Base-by-base conservation (phyloP, 2,888 invertebrate genomes). In the Acholoe squamosa region DNA sequence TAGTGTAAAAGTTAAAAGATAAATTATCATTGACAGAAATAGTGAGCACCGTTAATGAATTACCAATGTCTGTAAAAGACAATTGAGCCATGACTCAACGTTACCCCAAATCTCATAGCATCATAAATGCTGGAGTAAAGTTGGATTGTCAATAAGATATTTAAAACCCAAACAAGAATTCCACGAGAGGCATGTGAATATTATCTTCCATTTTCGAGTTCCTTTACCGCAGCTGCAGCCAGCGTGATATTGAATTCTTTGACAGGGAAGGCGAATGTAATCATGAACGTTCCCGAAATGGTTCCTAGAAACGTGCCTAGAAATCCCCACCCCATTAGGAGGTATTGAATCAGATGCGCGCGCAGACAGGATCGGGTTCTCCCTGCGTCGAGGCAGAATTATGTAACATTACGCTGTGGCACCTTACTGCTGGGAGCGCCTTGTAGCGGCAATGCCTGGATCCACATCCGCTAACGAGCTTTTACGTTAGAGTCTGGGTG, bases 321-420 rank as follows among this genome's bases (percentile, higher is more conserved):
- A 71, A 71, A 71, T 28, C 12, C 71, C 71, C 12, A 0, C 28
- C 31, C 71, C 71, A 71, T 71, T 71, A 71, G 25, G 71, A 25
- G 12, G 71, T 25, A 71, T 71, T 71, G 71, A 71, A 71, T 71
- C 14, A 71, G 71, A 71, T 71, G 71, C 71, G 71, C 25, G 71
- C 71, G 71, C 71, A 71, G 71, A 71, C 71, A 3, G 71, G 71
- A 71, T 71, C 71, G 25, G 31, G 71, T 71, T 71, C 71, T 71
- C 14, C 25, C 14, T 3, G 28, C 25, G 71, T 5, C 71, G 71
- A 1, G 5, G 71, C 71, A 25, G 71, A 25, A 80, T 80, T 80
- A 33, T 14, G 80, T 80, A 80, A 80, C 34, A n/a, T 80, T 80
- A 43, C 80, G n/a, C 16, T 80, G 80, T 43, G 80, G 43, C 80